Evolutionary conservation across 2,888 invertebrate genomes (phyloP), one percentile per base, ranked within the genome.

Genomic region (Lithophane semibrunnea): DNA sequence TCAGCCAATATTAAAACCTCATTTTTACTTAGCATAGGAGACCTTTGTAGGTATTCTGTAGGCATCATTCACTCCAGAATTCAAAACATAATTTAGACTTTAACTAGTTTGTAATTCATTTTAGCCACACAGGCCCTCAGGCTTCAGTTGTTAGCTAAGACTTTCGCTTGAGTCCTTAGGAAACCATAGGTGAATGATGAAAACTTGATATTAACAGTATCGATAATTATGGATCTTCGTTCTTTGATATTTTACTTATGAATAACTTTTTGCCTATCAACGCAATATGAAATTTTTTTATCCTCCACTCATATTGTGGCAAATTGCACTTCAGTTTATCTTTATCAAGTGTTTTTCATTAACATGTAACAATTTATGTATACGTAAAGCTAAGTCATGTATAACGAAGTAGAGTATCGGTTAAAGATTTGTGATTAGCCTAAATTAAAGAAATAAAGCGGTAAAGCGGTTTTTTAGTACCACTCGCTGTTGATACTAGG

Each of bases 371-470:
- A 61, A 42, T 24, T 10, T 49, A 61, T 60, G 1, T 67, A 73
- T 61, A 67, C 21, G 49, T 68, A 61, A 60, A 80, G 42, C 56
- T 79, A 64, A 29, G 54, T 52, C 16, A 10, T 69, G 24, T 69
- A 69, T 49, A 67, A 49, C 70, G 69, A 75, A 49, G 71, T 54
- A 66, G 71, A 83, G 80, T 75, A 80, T 70, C 77, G 64, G 74
- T 82, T 83, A 73, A 72, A 80, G 73, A 82, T 75, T 80, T 83
- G 78, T 82, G 75, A 82, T 80, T 77, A 73, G 60, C 65, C 78
- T 79, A 86, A 85, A 84, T 73, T 74, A 79, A 88, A 85, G 67
- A 85, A 86, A 80, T 77, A 78, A 80, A 84, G 77, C 75, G 73
- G 42, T 73, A 72, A 80, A 77, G 61, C 24, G 13, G 68, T 74